A percentile compares a stretch with the other conserved stretches of the same genome.
Conservation (phyloP, 1,140 invertebrate species). For the Eueides isabella region DNA sequence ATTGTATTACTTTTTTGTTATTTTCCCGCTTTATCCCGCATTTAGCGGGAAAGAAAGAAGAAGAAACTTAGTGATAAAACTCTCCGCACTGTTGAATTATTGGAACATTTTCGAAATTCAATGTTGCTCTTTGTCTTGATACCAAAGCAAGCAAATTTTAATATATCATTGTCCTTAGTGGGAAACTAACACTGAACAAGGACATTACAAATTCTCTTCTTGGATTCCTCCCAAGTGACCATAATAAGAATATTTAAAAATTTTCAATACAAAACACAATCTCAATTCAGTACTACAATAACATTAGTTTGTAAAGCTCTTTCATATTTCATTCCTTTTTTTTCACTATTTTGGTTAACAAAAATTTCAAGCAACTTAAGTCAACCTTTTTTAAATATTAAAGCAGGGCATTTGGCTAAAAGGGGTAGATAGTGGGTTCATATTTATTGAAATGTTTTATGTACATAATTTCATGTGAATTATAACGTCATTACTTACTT, state of each 20-base stretch:
- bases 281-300: constrained; percentile 30
- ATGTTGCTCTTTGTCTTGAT: neutral
- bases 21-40: neutral
- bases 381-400: constrained; percentile 48
- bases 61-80: neutral
- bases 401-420: constrained; percentile 14
- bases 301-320: constrained; percentile 31
- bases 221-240: neutral
- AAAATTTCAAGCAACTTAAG: neutral
- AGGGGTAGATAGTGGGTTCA: constrained; percentile 2
- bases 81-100: neutral
- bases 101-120: neutral
- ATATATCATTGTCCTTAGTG: neutral
- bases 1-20: neutral
- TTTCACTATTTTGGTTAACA: neutral
- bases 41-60: neutral
- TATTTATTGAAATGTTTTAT: constrained; percentile 14
- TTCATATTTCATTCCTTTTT: constrained; percentile 1
- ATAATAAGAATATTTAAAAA: constrained; percentile 3
- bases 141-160: neutral
- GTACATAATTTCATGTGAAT: constrained; percentile 7
- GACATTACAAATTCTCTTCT: neutral
- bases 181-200: no score
- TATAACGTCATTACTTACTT: neutral
- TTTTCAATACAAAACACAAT: constrained; percentile 24